Base-by-base conservation (phyloP, 2,113 vertebrate species). In the Ophiodon elongatus region DNA sequence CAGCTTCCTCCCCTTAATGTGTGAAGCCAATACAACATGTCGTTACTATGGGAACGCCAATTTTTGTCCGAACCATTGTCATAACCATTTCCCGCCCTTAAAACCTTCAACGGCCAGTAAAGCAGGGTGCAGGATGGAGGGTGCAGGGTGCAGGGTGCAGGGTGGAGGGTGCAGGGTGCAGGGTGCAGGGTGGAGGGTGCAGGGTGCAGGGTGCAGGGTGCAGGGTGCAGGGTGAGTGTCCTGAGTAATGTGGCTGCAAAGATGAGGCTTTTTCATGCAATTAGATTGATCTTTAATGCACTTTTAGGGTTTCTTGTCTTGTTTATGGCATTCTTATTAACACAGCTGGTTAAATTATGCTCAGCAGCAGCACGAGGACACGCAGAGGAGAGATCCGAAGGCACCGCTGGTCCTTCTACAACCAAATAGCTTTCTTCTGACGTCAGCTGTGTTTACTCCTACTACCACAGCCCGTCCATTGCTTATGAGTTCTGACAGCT, bases 401-500 rank as follows among this genome's bases (percentile, higher is more conserved):
- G 37, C 79, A 37, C 79, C 31, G 79, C 33, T 70, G 29, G 50
- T 70, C 68, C 63, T 52, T 69, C 41, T 65, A 37, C 57, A 8
- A 15, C 60, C 66, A 21, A 39, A 50, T 23, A 19, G 25, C 41
- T 43, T 21, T 75, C 69, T 57, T 75, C 35, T 77, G 79, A 86
- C 50, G 9, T 84, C 66, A 71, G 77, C 54, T 69, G 4, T 87
- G 66, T 85, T 75, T 79, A 72, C 68, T 73, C 45, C 41, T 33
- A 8, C 50, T 33, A 74, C 47, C 63, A 54, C 60, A 74, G 52
- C 45, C 27, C 13, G 39, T 35, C 33, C 19, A 27, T 72, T 80
- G 31, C 68, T 74, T 69, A 71, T 73, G 68, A 84, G 72, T 60
- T 79, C 85, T 88, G 91, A 89, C 90, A 78, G 78, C 68, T 71